phyloP scores from a whole-genome alignment of 2,113 vertebrate species.

The Malurus melanocephalus region DNA sequence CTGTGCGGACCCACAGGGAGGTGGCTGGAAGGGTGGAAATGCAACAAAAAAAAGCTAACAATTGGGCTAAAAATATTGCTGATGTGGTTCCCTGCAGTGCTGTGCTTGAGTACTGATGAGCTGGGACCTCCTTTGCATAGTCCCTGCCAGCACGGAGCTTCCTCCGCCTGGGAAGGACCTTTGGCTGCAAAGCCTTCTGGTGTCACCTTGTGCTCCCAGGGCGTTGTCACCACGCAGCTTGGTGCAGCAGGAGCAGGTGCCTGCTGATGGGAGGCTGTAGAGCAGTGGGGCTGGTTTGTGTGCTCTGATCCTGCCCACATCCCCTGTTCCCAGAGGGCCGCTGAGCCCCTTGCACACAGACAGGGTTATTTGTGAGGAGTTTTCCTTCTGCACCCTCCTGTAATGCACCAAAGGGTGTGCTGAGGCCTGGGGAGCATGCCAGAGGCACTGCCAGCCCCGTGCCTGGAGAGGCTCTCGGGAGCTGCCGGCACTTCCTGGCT shows the following conservation, averaged over 20 bases:
- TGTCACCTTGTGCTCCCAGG: constrained; percentile 30
- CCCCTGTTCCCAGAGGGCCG: rapidly evolving
- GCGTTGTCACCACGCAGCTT: background rate
- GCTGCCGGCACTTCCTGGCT: background rate
- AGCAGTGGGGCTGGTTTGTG: background rate
- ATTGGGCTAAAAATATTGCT: constrained; percentile 73
- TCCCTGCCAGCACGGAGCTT: rapidly evolving
- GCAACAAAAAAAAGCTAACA: constrained; percentile 56
- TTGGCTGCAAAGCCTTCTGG: background rate
- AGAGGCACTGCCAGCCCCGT: background rate
- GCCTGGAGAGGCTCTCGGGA: background rate
- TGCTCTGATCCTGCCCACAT: rapidly evolving
- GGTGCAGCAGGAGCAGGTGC: background rate
- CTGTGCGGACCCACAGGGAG: constrained; percentile 51
- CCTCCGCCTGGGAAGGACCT: background rate
- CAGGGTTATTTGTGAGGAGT: background rate
- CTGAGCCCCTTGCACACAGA: background rate
- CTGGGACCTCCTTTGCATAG: background rate
- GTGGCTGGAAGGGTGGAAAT: constrained; percentile 66
- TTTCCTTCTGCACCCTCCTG: background rate
- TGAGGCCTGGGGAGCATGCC: background rate
- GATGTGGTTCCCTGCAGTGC: constrained; percentile 61
- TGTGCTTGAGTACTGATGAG: constrained; percentile 56
- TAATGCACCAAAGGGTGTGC: background rate
- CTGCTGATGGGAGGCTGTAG: rapidly evolving